Percentiles rank a stretch among this genome's conserved stretches.
These are phyloP conservation scores for Rotaria sp. DNA, from an alignment of 2,888 invertebrate species.

Conservation along the genomic window DNA sequence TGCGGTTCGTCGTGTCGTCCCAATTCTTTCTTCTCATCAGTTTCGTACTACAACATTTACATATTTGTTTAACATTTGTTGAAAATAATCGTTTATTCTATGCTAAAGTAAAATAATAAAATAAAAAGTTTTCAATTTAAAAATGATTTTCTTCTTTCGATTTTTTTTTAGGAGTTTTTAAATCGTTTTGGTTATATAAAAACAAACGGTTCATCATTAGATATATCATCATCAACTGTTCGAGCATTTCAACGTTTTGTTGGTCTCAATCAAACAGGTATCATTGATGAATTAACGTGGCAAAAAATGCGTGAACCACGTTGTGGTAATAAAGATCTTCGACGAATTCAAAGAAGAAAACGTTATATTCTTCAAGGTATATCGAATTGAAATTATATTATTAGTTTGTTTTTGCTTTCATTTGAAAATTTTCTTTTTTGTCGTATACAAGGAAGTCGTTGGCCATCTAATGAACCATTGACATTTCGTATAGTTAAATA, in stretches of 20 bases:
- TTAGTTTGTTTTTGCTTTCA: too few relatives aligned
- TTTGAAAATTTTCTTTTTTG: background rate
- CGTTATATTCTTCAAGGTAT: conserved; percentile 20
- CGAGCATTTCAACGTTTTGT: conserved; percentile 25
- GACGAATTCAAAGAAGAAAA: conserved; percentile 10
- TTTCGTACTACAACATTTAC: background rate
- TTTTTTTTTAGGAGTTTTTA: background rate
- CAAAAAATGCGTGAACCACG: conserved; percentile 2
- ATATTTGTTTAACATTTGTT: background rate
- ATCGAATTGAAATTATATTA: too few relatives aligned
- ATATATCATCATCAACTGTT: background rate
- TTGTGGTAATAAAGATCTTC: conserved; percentile 20
- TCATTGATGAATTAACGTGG: conserved; percentile 17
- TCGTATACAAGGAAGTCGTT: background rate
- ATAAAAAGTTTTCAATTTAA: background rate
- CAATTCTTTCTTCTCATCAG: background rate
- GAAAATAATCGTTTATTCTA: background rate
- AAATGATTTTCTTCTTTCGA: too few relatives aligned
- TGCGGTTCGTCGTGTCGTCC: background rate
- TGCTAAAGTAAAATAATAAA: background rate
- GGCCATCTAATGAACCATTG: background rate
- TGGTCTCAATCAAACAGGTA: conserved; percentile 13
- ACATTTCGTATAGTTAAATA: conserved; percentile 19
- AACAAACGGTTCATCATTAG: background rate
- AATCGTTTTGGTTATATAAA: conserved; percentile 4